phyloP scores from a whole-genome alignment of 2,797 vertebrate species.

The Poeciliopsis turneri region DNA sequence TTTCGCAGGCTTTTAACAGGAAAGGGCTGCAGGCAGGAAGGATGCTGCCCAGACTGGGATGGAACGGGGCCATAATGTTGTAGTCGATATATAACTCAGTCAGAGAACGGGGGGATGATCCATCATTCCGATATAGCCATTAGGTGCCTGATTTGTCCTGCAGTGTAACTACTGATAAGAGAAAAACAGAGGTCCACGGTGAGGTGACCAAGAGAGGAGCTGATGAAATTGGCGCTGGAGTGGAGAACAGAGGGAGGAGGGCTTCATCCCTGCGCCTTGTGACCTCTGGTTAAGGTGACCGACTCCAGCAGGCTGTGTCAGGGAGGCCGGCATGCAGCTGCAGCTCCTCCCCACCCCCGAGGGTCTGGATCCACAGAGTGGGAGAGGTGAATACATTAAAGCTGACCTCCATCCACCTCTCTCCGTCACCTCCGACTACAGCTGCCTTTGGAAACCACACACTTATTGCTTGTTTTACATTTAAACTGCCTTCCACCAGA shows the following conservation, averaged over 20 bases:
- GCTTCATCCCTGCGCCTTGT: conserved; percentile 31
- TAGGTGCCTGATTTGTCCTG: conserved; percentile 55
- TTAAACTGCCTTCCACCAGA: conserved; percentile 9
- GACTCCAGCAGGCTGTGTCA: conserved; percentile 63
- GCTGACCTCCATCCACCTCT: conserved; percentile 20
- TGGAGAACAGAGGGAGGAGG: background rate
- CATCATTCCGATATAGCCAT: conserved; percentile 60
- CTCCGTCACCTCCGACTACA: conserved; percentile 19
- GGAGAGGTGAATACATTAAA: conserved; percentile 44
- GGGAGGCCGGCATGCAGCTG: conserved; percentile 55
- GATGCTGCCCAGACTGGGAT: conserved; percentile 58
- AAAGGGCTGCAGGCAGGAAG: conserved; percentile 50
- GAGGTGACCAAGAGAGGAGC: conserved; percentile 32
- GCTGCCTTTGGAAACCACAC: conserved; percentile 16
- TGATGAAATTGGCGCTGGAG: conserved; percentile 23
- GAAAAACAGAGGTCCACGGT: conserved; percentile 31
- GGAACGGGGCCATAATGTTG: conserved; percentile 70
- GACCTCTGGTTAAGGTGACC: conserved; percentile 43
- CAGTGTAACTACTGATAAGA: conserved; percentile 62
- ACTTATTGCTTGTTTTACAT: conserved; percentile 26
- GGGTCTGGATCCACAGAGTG: conserved; percentile 41
- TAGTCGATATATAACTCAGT: conserved; percentile 61
- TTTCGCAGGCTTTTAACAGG: conserved; percentile 64
- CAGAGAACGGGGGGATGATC: conserved; percentile 47
- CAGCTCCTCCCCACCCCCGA: conserved; percentile 43